Evolutionary conservation across 2,888 invertebrate genomes (phyloP).

Genomic region (Phasia obesa): DNA sequence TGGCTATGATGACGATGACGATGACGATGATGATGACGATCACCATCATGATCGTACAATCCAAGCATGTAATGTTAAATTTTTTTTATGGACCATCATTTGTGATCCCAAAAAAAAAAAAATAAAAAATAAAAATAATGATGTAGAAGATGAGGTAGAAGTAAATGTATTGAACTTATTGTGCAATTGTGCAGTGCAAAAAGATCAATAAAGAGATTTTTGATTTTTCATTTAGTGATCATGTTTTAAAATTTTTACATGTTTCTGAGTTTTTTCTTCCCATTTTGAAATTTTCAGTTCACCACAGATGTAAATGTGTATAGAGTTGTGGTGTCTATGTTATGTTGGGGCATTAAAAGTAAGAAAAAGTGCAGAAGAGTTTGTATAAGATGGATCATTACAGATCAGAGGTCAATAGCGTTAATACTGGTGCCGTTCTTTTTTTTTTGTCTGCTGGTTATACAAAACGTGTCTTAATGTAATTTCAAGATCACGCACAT

Average conservation of each 20-base stretch:
- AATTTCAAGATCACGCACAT: slow-evolving; percentile 67
- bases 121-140: slow-evolving; percentile 17
- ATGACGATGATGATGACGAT: not conserved
- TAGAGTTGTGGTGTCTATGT: not conserved
- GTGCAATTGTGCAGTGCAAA: slow-evolving; percentile 36
- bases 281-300: slow-evolving; percentile 17
- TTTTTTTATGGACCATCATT: slow-evolving; percentile 19
- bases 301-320: slow-evolving; percentile 5
- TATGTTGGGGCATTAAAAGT: slow-evolving; percentile 14
- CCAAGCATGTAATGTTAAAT: slow-evolving; percentile 39
- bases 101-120: not conserved
- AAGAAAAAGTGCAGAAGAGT: slow-evolving; percentile 46
- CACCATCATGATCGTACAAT: slow-evolving; percentile 29
- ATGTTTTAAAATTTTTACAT: slow-evolving; percentile 45
- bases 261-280: slow-evolving; percentile 18
- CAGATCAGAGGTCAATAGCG: slow-evolving; percentile 66
- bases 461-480: slow-evolving; percentile 60
- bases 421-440: slow-evolving; percentile 43
- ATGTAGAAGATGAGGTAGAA: slow-evolving; percentile 32
- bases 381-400: slow-evolving; percentile 55
- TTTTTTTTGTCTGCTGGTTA: slow-evolving; percentile 38
- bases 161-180: slow-evolving; percentile 69
- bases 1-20: slow-evolving; percentile 23
- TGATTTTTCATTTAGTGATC: slow-evolving; percentile 43
- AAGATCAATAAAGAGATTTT: slow-evolving; percentile 56